Evolutionary conservation across 2,113 vertebrate genomes (phyloP), one percentile per base, ranked within the genome.

Genomic region (Cyprinodon brontotheroides): DNA sequence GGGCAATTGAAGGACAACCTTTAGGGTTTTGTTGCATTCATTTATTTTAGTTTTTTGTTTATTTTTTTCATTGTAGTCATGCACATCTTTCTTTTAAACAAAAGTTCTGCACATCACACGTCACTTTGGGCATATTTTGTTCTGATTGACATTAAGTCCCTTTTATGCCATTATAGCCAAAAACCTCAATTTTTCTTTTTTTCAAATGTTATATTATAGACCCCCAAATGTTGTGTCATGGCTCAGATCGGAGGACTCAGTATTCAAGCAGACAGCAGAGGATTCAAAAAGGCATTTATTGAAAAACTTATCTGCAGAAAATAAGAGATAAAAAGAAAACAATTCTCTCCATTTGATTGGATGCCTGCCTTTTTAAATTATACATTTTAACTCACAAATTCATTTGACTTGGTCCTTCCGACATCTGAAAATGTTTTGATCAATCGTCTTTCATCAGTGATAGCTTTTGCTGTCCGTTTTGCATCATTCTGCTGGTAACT

Each of bases 1-100:
- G 87, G 87, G 74, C 82, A 87, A 36, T 48, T 50, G 61, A 62
- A 84, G 86, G 88, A 68, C 82, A 87, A 77, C n/a, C 8, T 39
- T 68, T 47, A 29, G 61, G 75, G 64, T 53, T 43, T 86, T 69
- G 76, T 47, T 76, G 40, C 65, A 48, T 62, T 37, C 47, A 29
- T 68, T 70, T 66, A 39, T 29, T 1, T 29, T 29, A 29, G 29
- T 29, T 29, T 29, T 29, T 29, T 29, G 29, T 29, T 29, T 29
- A 29, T 65, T 73, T 71, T 67, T 38, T 37, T 65, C 40, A 45
- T 70, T 41, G 45, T 13, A 36, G 4, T 20, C 40, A 40, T 13
- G 37, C 1, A 1, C 14, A 20, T 61, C 36, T 61, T 61, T 61
- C 5, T 57, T 11, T 53, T 53, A 53, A 15, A 5, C 1, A 2